Evolutionary conservation across 2,888 invertebrate genomes (phyloP).

Genomic region (Elegia similella): DNA sequence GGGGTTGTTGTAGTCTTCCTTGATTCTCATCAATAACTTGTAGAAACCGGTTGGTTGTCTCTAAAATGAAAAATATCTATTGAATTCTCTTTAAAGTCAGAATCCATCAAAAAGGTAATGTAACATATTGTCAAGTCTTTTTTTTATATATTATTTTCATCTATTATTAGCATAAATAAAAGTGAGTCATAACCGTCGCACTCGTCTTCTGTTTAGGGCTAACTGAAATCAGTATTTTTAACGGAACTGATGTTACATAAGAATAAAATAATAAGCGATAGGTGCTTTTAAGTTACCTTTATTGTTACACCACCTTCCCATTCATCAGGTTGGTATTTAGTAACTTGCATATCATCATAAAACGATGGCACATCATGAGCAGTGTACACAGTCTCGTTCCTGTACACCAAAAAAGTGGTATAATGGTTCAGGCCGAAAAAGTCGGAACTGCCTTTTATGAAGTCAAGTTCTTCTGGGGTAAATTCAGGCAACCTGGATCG

Average conservation of each 20-base stretch:
- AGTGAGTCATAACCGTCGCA: too few species aligned
- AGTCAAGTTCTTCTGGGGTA: constrained; percentile 50
- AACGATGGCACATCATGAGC: constrained; percentile 26
- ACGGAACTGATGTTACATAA: too few species aligned
- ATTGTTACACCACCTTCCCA: constrained; percentile 26
- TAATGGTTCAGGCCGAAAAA: constrained; percentile 84
- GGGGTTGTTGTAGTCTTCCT: constrained; percentile 63
- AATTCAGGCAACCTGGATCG: constrained; percentile 64
- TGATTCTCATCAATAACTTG: constrained; percentile 55
- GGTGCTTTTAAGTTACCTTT: constrained; percentile 35
- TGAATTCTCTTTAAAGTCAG: too few species aligned
- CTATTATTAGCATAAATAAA: too few species aligned
- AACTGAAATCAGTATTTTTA: too few species aligned
- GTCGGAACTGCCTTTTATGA: constrained; percentile 41
- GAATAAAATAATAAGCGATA: neutral
- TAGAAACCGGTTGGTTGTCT: neutral
- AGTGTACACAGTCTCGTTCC: constrained; percentile 28
- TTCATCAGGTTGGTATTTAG: constrained; percentile 22
- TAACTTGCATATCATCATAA: constrained; percentile 26
- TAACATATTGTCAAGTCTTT: too few species aligned
- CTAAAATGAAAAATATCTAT: neutral
- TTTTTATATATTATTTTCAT: too few species aligned
- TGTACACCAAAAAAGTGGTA: constrained; percentile 52
- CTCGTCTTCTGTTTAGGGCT: too few species aligned
- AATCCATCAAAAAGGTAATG: too few species aligned